Evolutionary conservation across 2,113 vertebrate species (phyloP).

Genomic region (Tachycineta bicolor): DNA sequence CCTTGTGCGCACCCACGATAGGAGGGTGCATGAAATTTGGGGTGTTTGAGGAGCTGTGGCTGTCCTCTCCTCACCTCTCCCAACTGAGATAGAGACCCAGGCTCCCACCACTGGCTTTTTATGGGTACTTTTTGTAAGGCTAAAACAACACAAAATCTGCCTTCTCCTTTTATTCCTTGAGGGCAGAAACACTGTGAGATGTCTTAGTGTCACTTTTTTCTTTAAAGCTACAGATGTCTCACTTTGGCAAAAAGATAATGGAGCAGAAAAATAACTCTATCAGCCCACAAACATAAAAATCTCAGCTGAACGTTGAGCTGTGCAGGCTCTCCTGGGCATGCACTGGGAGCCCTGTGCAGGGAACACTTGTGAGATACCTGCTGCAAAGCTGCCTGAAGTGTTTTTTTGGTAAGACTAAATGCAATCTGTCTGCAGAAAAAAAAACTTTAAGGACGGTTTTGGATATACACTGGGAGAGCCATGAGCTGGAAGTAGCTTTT

Average conservation of each 20-base stretch:
- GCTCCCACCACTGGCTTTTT: neutral
- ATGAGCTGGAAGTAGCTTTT: neutral
- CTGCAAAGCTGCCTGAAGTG: neutral
- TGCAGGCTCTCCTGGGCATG: neutral
- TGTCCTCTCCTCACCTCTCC: neutral
- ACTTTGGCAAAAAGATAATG: neutral
- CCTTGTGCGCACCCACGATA: fast-evolving
- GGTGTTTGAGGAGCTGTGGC: neutral
- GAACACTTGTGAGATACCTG: neutral
- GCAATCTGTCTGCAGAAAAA: neutral
- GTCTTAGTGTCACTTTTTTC: neutral
- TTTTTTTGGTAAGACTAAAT: neutral
- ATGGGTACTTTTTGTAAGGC: neutral
- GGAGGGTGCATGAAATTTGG: neutral
- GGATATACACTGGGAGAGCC: neutral
- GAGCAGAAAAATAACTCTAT: neutral
- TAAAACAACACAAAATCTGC: neutral
- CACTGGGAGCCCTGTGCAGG: neutral
- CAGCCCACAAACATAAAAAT: neutral
- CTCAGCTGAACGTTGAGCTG: neutral
- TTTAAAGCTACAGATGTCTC: neutral
- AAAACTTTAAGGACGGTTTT: neutral
- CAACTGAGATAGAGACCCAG: fast-evolving
- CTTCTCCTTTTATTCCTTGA: neutral
- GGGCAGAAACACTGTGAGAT: neutral